phyloP scores from a whole-genome alignment of 2,888 invertebrate genomes.

The Coelopa pilipes region DNA sequence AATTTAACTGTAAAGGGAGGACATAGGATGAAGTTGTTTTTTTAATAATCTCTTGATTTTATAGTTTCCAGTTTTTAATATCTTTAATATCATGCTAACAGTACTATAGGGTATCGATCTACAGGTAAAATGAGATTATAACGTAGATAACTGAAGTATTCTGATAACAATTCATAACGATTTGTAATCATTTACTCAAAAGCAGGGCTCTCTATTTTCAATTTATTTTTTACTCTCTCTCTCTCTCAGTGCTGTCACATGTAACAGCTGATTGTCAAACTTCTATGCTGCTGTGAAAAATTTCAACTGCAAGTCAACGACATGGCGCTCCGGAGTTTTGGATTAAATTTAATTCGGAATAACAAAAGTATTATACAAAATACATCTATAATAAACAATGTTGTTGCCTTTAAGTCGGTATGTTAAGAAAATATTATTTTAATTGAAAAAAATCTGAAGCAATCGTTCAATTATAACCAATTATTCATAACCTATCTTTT shows the following conservation, averaged over 20 bases:
- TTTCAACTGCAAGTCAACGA: neutral
- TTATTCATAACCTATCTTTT: slow-evolving; percentile 33
- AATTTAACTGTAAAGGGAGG: slow-evolving; percentile 9
- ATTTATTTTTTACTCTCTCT: no score
- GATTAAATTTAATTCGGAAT: slow-evolving; percentile 57
- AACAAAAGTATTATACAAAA: slow-evolving; percentile 56
- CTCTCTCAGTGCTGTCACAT: neutral
- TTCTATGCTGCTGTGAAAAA: neutral
- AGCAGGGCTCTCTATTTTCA: no score
- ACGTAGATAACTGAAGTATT: no score
- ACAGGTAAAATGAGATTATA: no score
- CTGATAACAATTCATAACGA: no score
- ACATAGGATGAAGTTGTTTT: neutral
- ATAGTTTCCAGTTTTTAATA: no score
- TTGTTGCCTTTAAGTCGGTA: slow-evolving; percentile 27
- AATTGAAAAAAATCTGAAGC: neutral
- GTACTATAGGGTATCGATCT: no score
- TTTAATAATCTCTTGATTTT: neutral
- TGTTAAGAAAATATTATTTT: slow-evolving; percentile 40
- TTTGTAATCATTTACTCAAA: no score
- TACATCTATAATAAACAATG: slow-evolving; percentile 43
- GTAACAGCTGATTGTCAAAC: slow-evolving; percentile 19
- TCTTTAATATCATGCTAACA: no score
- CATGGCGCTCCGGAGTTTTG: slow-evolving; percentile 58
- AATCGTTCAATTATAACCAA: neutral